Evolutionary conservation across 2,113 vertebrate species (phyloP).

Genomic region (Scomber colias): DNA sequence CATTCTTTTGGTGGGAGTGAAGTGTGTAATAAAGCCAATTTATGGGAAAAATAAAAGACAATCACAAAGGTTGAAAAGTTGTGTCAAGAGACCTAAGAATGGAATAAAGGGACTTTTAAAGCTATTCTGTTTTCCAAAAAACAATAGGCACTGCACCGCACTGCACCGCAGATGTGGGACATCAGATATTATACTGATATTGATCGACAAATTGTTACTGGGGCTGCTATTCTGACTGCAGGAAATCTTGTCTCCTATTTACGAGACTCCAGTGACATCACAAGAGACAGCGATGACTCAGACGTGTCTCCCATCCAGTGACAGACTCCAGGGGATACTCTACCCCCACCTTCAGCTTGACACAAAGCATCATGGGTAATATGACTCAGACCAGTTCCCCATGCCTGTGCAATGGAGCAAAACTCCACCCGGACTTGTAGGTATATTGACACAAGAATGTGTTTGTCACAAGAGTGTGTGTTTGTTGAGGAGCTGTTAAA

Average conservation of each 20-base stretch:
- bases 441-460: neutral
- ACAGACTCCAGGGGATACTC: constrained; percentile 55
- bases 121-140: neutral
- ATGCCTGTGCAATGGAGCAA: neutral
- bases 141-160: neutral
- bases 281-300: constrained; percentile 68
- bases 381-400: constrained; percentile 50
- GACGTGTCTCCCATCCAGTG: constrained; percentile 51
- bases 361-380: constrained; percentile 68
- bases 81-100: neutral
- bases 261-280: constrained; percentile 48
- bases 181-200: too few species aligned
- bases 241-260: constrained; percentile 31
- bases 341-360: constrained; percentile 18
- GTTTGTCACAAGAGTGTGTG: neutral
- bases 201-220: neutral
- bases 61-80: neutral
- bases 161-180: neutral
- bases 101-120: too few species aligned
- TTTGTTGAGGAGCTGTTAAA: neutral
- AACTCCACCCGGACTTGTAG: constrained; percentile 1
- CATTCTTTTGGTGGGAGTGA: neutral
- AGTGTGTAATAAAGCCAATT: constrained; percentile 22
- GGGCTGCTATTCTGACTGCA: neutral
- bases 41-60: neutral